A percentile compares a stretch with the other conserved stretches of the same genome.
These are phyloP conservation scores for Urechis unicinctus DNA, from an alignment of 2,888 invertebrate genomes.

Conservation along the genomic window DNA sequence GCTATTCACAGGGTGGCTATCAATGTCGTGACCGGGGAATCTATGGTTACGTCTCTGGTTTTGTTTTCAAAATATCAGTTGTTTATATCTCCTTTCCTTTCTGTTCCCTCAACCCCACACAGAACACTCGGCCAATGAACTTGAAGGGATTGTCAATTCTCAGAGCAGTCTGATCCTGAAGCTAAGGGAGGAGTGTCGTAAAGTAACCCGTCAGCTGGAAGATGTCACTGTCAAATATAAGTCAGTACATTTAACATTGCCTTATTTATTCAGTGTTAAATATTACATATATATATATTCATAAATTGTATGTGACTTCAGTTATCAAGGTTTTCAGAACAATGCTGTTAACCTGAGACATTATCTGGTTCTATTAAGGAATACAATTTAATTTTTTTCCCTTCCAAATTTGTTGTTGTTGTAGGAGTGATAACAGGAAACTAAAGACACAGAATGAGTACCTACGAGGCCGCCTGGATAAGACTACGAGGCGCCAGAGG, in stretches of 20 bases:
- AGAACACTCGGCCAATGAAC: constrained; percentile 21
- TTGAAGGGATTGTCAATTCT: constrained; percentile 39
- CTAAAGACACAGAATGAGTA: constrained; percentile 29
- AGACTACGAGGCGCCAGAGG: constrained; percentile 24
- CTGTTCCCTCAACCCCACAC: background rate
- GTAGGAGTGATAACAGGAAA: constrained; percentile 21
- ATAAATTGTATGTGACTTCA: background rate
- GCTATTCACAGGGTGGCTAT: no score
- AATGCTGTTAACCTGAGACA: no score
- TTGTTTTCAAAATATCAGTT: no score
- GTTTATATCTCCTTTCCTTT: no score
- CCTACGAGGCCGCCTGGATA: constrained; percentile 27
- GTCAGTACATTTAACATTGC: constrained; percentile 18
- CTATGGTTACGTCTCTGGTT: no score
- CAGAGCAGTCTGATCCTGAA: constrained; percentile 40
- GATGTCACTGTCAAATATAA: constrained; percentile 38
- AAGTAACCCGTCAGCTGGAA: constrained; percentile 35
- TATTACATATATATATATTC: no score
- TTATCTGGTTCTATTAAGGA: no score
- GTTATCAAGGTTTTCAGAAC: no score
- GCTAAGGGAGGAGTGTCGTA: constrained; percentile 38
- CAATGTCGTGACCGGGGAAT: no score
- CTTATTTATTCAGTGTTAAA: background rate
- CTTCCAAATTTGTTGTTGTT: background rate
- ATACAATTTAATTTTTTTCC: no score